Conservation (phyloP, 2,888 invertebrate species). For the Cordilura impudica region DNA sequence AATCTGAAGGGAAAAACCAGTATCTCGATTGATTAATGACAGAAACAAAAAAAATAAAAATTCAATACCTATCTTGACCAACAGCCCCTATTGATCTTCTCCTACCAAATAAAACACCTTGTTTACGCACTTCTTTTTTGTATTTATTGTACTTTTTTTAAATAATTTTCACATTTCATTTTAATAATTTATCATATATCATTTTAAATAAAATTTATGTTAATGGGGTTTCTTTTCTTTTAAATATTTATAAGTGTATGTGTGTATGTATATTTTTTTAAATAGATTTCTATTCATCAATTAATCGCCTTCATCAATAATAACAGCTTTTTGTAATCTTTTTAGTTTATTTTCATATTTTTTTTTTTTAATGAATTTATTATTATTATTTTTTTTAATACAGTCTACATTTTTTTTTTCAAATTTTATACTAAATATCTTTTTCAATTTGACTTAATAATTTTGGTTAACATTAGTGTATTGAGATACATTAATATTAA, state of each 20-base stretch:
- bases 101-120: constrained; percentile 45
- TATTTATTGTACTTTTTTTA: constrained; percentile 61
- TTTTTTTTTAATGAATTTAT: constrained; percentile 38
- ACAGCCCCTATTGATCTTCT: not conserved
- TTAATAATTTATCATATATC: constrained; percentile 24
- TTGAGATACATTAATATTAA: constrained; percentile 10
- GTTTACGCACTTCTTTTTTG: constrained; percentile 50
- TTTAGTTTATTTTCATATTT: constrained; percentile 28
- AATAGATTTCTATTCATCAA: constrained; percentile 60
- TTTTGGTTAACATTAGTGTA: constrained; percentile 3
- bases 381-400: constrained; percentile 45
- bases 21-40: no score
- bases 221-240: constrained; percentile 3
- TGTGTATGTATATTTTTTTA: constrained; percentile 57
- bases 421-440: constrained; percentile 47
- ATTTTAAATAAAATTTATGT: constrained; percentile 55
- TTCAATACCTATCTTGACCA: not conserved
- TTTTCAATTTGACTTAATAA: constrained; percentile 21
- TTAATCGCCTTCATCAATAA: constrained; percentile 51
- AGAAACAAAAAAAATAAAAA: no score
- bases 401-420: constrained; percentile 57
- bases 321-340: constrained; percentile 44
- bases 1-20: no score
- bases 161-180: constrained; percentile 57
- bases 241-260: constrained; percentile 52